A percentile compares a stretch with the other conserved stretches of the same genome.
Evolutionary conservation across 2,797 vertebrate genomes (phyloP).

Genomic region (Capromys pilorides): DNA sequence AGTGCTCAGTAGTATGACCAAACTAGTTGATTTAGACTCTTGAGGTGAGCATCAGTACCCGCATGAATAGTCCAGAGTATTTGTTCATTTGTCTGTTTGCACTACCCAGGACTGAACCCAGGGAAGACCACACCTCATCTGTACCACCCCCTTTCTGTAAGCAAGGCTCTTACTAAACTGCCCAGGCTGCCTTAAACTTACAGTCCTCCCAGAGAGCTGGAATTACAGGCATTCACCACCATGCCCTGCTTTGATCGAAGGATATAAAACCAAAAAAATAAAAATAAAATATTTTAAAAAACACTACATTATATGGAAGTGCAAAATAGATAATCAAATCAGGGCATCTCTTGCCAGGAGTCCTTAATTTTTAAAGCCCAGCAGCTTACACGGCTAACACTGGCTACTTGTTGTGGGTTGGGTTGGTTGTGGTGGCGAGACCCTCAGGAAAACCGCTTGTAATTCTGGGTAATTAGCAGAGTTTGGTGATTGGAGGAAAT

Average conservation of each 20-base stretch:
- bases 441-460: not conserved
- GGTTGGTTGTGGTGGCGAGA: not conserved
- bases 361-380: not conserved
- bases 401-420: not conserved
- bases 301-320: not conserved
- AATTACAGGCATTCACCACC: not conserved
- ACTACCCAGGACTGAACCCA: not conserved
- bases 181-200: not conserved
- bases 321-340: not conserved
- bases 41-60: not conserved
- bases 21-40: not conserved
- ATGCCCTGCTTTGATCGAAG: not conserved
- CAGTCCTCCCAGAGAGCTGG: not conserved
- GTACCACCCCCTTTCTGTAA: not conserved
- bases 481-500: conserved; percentile 30
- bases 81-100: not conserved
- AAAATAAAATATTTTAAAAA: not conserved
- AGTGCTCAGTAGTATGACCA: not conserved
- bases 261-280: not conserved
- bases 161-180: not conserved
- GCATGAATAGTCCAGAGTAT: not conserved
- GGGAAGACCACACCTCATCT: not conserved
- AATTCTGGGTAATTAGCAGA: conserved; percentile 12
- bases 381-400: not conserved
- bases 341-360: not conserved